Conservation (phyloP, 2,113 vertebrate genomes). For the Tupaia tana region DNA sequence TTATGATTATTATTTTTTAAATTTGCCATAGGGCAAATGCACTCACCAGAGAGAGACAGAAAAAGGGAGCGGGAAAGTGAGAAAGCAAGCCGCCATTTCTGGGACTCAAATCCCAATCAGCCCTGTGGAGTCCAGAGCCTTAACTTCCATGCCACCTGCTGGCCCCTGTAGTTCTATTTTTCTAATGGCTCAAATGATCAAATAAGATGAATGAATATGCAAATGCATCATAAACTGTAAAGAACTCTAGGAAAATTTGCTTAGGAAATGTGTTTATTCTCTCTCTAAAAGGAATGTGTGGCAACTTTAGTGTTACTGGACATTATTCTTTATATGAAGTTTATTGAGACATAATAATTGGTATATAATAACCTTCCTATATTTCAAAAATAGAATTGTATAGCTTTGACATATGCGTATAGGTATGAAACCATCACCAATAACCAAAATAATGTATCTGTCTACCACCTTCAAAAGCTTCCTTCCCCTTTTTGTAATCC, state of each 20-base stretch:
- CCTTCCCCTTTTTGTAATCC: conserved; percentile 2
- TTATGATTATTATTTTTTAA: no score
- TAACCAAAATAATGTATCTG: conserved; percentile 39
- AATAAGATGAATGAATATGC: not conserved
- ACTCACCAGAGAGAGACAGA: no score
- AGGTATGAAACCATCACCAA: not conserved
- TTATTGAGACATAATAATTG: conserved; percentile 22
- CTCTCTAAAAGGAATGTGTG: conserved; percentile 30
- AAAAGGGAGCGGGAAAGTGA: no score
- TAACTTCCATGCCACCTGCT: no score
- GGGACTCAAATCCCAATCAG: no score
- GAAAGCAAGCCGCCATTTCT: no score
- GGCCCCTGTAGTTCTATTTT: not conserved
- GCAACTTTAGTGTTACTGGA: conserved; percentile 16
- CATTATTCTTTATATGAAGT: conserved; percentile 16
- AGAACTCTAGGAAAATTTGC: not conserved
- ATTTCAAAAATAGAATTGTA: conserved; percentile 31
- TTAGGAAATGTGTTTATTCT: conserved; percentile 55
- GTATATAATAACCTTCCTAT: not conserved
- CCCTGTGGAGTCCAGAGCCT: no score
- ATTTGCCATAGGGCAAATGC: no score
- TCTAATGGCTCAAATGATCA: conserved; percentile 34
- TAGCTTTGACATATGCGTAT: not conserved
- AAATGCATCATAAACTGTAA: conserved; percentile 25
- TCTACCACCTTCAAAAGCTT: not conserved